Evolutionary conservation across 2,797 vertebrate genomes (phyloP).

Genomic region (Percopsis omiscomaycus): DNA sequence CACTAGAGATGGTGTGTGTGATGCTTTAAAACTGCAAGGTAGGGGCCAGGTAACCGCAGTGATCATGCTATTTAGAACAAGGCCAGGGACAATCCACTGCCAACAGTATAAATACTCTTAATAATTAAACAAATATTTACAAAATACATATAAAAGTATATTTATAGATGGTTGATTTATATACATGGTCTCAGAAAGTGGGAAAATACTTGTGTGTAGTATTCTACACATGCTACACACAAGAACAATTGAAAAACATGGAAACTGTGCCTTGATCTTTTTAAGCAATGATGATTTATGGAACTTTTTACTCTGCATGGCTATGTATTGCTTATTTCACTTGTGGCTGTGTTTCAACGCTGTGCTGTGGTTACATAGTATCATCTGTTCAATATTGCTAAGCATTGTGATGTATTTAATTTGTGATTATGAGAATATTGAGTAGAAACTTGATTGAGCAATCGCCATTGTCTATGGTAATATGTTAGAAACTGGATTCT

Average conservation of each 20-base stretch:
- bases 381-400: neutral
- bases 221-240: too few species aligned
- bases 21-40: neutral
- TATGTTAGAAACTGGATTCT: too few species aligned
- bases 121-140: too few species aligned
- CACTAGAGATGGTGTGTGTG: slow-evolving; percentile 11
- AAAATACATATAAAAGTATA: too few species aligned
- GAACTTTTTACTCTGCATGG: slow-evolving; percentile 65
- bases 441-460: neutral
- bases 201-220: too few species aligned
- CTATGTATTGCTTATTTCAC: slow-evolving; percentile 59
- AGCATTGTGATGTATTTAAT: slow-evolving; percentile 5
- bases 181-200: too few species aligned
- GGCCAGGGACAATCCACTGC: neutral
- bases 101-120: too few species aligned
- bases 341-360: slow-evolving; percentile 42
- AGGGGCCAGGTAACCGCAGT: neutral
- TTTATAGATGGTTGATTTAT: too few species aligned
- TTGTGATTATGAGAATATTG: slow-evolving; percentile 4
- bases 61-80: slow-evolving; percentile 9
- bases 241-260: neutral
- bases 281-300: slow-evolving; percentile 11
- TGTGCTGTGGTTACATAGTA: slow-evolving; percentile 34
- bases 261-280: slow-evolving; percentile 27
- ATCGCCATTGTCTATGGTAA: too few species aligned